Base-by-base conservation (phyloP, 2,888 invertebrate genomes). In the Timandra comae region DNA sequence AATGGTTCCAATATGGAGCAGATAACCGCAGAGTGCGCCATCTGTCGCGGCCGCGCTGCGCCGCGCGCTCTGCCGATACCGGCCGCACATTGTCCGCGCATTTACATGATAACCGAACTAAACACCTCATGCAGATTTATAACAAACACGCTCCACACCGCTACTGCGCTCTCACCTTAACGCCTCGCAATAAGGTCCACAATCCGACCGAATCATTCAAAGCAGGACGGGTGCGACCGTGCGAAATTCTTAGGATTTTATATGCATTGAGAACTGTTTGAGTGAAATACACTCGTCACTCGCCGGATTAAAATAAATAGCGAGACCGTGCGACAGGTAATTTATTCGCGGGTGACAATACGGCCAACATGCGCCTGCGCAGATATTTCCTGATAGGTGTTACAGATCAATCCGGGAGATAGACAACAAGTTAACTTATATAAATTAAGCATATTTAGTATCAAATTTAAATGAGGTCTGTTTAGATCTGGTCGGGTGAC, bases 21-120 rank as follows among this genome's bases (percentile, higher is more conserved):
- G 16, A 16, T 16, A 16, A 6, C 22, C 11, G 4, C 22, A 7
- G 22, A 4, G 22, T 8, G 9, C 9, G 20, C 7, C 20, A 5
- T 20, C 20, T 20, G 7, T 20, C 20, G 5, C 6, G 5, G 20
- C 7, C 20, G 6, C 6, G 5, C 20, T 20, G 20, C 22, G 24
- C 11, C 4, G 9, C 24, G 24, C 24, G 2, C 11, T 7, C 22
- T 8, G 22, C 22, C 22, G 22, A 7, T n/a, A n/a, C n/a, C 3
- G 3, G 22, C 7, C 22, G 3, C n/a, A 21, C 33, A 35, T 39
- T 34, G 43, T 34, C 35, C 37, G 35, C 39, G 41, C 40, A 55
- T 56, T 59, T 52, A 48, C 59, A 58, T 52, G 54, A 51, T 51
- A 58, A 50, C 49, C 53, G 41, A 49, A 49, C 46, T 52, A 47